Percentiles rank a stretch among this genome's conserved stretches.
Evolutionary conservation across 2,888 invertebrate genomes (phyloP).

Genomic region (Timandra comae): DNA sequence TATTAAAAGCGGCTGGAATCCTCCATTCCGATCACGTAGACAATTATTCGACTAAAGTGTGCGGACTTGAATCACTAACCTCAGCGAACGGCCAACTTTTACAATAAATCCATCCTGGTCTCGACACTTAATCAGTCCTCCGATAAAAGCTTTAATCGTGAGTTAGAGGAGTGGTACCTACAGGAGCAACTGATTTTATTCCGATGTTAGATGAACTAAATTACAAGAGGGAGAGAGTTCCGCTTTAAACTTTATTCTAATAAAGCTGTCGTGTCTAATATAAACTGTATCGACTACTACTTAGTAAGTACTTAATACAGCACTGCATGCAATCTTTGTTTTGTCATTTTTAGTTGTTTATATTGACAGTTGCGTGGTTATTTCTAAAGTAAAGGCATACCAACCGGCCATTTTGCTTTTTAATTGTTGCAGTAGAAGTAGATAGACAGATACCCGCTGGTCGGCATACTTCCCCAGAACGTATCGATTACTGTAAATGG

Average conservation of each 20-base stretch:
- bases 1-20: constrained; percentile 63
- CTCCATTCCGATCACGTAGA: constrained; percentile 73
- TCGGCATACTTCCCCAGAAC: too few species aligned
- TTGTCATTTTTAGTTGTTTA: too few species aligned
- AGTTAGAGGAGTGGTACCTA: constrained; percentile 53
- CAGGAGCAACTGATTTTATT: constrained; percentile 50
- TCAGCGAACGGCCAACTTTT: constrained; percentile 73
- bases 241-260: constrained; percentile 28
- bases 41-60: constrained; percentile 76
- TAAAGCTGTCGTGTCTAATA: too few species aligned
- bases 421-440: too few species aligned
- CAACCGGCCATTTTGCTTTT: too few species aligned
- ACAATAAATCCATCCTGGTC: constrained; percentile 74
- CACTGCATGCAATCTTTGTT: too few species aligned
- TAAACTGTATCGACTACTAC: too few species aligned
- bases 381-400: too few species aligned
- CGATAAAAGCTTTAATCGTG: constrained; percentile 75
- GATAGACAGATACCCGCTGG: too few species aligned
- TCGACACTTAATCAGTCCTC: constrained; percentile 75
- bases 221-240: constrained; percentile 37
- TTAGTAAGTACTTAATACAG: too few species aligned
- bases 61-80: constrained; percentile 74
- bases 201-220: constrained; percentile 45
- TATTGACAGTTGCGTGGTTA: too few species aligned
- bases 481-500: too few species aligned